Conservation (phyloP, 92 coral and sea anemone species). For the Parazoanthus darwini region DNA sequence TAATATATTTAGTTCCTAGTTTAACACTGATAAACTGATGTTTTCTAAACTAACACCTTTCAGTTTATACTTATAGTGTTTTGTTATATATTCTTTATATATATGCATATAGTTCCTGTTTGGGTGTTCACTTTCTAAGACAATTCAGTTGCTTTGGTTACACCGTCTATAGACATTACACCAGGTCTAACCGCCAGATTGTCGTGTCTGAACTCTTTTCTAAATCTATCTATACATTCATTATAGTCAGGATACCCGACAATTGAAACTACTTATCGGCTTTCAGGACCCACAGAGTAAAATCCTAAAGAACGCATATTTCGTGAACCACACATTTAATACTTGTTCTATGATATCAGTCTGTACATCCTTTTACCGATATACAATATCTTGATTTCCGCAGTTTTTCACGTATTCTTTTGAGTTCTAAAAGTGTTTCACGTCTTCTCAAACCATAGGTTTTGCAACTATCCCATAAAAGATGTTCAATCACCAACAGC, state of each 20-base stretch:
- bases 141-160: background rate
- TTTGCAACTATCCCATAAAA: background rate
- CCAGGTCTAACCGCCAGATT: background rate
- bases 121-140: background rate
- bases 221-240: background rate
- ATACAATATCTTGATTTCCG: constrained; percentile 34
- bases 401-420: constrained; percentile 37
- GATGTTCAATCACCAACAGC: background rate
- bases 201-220: constrained; percentile 1
- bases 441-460: background rate
- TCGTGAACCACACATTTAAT: constrained; percentile 24
- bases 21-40: background rate
- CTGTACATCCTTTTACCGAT: constrained; percentile 16
- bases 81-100: background rate
- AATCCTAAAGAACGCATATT: background rate
- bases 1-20: background rate
- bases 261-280: constrained; percentile 24
- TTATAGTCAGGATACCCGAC: background rate
- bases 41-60: background rate
- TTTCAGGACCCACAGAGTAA: constrained; percentile 9
- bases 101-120: background rate
- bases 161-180: background rate
- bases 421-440: constrained; percentile 12
- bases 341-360: constrained; percentile 3
- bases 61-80: background rate